phyloP scores from a whole-genome alignment of 1,140 invertebrate genomes.

The Aphis craccivora region DNA sequence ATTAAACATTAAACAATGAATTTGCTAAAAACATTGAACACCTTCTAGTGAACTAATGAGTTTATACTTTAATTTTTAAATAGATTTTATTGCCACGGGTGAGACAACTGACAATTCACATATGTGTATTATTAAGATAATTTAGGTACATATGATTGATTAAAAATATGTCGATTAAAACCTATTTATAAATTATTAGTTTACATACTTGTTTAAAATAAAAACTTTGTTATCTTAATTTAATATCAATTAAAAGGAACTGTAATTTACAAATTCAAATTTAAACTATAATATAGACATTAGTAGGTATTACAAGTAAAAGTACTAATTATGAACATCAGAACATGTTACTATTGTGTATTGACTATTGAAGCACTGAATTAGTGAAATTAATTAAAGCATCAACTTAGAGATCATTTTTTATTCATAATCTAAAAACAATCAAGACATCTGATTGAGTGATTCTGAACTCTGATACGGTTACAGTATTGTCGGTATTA shows the following conservation, averaged over 20 bases:
- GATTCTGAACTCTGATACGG: too few relatives aligned
- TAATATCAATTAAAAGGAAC: neutral
- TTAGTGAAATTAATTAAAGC: neutral
- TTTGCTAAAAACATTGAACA: neutral
- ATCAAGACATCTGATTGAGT: neutral
- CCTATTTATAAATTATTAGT: neutral
- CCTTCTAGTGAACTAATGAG: neutral
- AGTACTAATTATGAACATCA: neutral
- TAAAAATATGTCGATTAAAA: neutral
- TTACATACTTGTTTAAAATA: constrained; percentile 18
- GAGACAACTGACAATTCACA: neutral
- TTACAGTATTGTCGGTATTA: neutral
- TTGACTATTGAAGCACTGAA: neutral
- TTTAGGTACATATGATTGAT: neutral
- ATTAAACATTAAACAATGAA: neutral
- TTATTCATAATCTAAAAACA: neutral
- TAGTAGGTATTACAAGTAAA: neutral
- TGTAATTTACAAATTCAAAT: neutral
- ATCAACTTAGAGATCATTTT: neutral
- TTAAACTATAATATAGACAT: neutral
- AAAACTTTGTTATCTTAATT: neutral
- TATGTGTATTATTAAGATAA: neutral
- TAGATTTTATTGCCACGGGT: neutral
- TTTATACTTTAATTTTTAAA: neutral
- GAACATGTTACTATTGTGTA: neutral